Evolutionary conservation across 2,113 vertebrate genomes (phyloP), one percentile per base, ranked within the genome.

Genomic region (Hippocampus barbouri): DNA sequence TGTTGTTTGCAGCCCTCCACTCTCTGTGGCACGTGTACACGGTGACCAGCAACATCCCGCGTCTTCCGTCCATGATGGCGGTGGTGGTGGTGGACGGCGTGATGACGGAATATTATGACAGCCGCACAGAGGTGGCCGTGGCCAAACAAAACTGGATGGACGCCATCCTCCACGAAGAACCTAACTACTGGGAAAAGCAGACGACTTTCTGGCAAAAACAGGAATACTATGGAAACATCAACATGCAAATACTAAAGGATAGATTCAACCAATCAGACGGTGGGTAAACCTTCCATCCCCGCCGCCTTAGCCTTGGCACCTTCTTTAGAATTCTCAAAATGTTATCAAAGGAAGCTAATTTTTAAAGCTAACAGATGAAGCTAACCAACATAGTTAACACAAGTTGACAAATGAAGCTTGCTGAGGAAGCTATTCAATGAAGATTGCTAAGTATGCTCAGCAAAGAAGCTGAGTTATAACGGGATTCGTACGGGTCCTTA

Each of bases 251-350:
- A 43, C 38, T 79, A 11, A 81, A 51, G 70, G 18, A 68, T 1
- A 65, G 79, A 0, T 75, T 86, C 10, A 89, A 87, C 76, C 76
- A 82, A 15, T 77, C 76, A 45, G 20, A 20, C 67, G 81, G 84
- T 82, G 59, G 3, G 20, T 21, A 23, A 27, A 27, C 30, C 18
- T n/a, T 25, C 21, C 8, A 20, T 21, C 14, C 5, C 12, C n/a
- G 21, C 14, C 20, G 11, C 40, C 15, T 10, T 49, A 16, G 11
- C 64, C 5, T 8, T 66, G 11, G n/a, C 27, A 53, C 63, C n/a
- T 43, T 30, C 21, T 41, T 51, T 7, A 53, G 49, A 8, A 8
- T 54, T 21, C n/a, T 40, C 63, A 9, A 12, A 21, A 66, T 66
- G 62, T 14, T 30, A 7, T 21, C 14, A 38, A 64, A 21, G 10